These are phyloP conservation scores for Eueides isabella DNA, from an alignment of 1,140 invertebrate species.

Conservation along the genomic window DNA sequence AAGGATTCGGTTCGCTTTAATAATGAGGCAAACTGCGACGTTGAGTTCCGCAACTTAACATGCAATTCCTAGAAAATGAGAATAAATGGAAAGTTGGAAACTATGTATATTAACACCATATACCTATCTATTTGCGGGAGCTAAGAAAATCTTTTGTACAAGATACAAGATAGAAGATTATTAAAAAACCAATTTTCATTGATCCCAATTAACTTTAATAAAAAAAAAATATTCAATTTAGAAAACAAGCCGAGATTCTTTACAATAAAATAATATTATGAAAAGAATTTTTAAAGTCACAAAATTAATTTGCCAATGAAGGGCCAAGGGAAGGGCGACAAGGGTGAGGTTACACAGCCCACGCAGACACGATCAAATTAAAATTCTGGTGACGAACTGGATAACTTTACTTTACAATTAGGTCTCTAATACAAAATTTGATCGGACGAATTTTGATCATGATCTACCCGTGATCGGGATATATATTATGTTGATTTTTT, in stretches of 20 bases:
- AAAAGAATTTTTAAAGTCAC: neutral
- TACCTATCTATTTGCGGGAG: too few species aligned
- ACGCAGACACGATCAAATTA: neutral
- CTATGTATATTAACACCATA: too few species aligned
- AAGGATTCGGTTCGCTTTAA: too few species aligned
- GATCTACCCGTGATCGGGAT: neutral
- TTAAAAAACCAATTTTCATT: neutral
- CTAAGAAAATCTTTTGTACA: too few species aligned
- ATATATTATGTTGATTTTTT: neutral
- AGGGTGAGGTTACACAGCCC: neutral
- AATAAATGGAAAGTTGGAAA: too few species aligned
- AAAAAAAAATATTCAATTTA: neutral
- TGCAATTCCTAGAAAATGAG: too few species aligned
- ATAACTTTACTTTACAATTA: constrained; percentile 1
- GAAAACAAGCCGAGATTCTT: neutral
- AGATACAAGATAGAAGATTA: neutral
- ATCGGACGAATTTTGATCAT: neutral
- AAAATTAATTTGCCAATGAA: constrained; percentile 5
- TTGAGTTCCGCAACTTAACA: too few species aligned
- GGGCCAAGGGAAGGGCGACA: neutral
- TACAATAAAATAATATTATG: neutral
- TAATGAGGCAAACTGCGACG: too few species aligned
- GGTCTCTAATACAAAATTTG: neutral
- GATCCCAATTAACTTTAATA: neutral
- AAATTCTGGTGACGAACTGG: constrained; percentile 5